These are phyloP conservation scores for Protosalanx chinensis DNA, from an alignment of 2,797 vertebrate species.

Conservation along the genomic window DNA sequence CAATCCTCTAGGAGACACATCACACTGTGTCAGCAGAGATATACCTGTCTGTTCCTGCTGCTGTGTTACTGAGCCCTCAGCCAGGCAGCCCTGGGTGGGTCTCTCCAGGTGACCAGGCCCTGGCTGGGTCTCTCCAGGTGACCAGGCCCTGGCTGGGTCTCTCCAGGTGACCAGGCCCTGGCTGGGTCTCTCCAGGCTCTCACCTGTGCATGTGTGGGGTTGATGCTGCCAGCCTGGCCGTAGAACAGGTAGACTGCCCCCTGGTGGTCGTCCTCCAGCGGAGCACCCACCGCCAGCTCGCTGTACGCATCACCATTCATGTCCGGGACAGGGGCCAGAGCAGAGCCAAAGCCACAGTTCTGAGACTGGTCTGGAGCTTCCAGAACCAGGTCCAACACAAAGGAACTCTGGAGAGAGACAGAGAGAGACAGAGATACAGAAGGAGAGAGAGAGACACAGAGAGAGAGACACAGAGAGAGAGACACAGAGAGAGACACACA, in stretches of 20 bases:
- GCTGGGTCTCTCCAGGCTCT: not conserved
- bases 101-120: too few relatives aligned
- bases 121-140: too few relatives aligned
- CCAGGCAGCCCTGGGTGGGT: too few relatives aligned
- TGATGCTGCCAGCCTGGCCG: slow-evolving; percentile 67
- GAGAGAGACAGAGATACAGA: not conserved
- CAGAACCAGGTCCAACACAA: slow-evolving; percentile 75
- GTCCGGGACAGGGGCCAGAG: slow-evolving; percentile 80
- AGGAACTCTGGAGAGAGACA: slow-evolving; percentile 63
- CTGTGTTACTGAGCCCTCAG: too few relatives aligned
- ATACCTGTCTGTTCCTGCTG: too few relatives aligned
- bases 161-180: too few relatives aligned
- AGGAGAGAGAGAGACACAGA: not conserved
- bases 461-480: not conserved
- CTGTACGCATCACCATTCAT: slow-evolving; percentile 89
- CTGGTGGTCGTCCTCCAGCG: slow-evolving; percentile 84
- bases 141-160: too few relatives aligned
- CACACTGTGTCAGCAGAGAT: too few relatives aligned
- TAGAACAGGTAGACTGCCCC: slow-evolving; percentile 90
- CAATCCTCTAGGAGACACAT: slow-evolving; percentile 70
- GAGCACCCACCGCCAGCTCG: slow-evolving; percentile 87
- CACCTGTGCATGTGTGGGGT: slow-evolving; percentile 83
- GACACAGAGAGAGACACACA: not conserved
- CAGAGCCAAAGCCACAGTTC: slow-evolving; percentile 88
- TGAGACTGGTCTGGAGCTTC: slow-evolving; percentile 71